Conservation (phyloP, 2,797 vertebrate species). For the Trematocara caparti region DNA sequence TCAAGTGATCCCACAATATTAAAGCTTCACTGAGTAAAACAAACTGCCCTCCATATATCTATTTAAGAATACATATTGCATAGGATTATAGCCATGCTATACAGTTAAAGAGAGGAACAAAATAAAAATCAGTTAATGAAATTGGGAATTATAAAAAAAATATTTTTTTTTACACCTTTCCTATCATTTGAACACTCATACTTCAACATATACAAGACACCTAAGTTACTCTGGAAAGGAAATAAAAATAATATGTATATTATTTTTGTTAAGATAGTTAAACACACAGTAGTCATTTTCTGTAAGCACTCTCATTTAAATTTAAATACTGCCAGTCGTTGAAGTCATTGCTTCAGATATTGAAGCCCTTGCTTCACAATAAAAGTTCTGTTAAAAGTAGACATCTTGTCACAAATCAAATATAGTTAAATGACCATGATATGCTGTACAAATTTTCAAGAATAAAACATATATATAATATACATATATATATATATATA, state of each 20-base stretch:
- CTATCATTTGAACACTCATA: constrained; percentile 89
- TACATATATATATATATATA: background rate
- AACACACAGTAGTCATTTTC: constrained; percentile 73
- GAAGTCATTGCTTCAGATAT: constrained; percentile 36
- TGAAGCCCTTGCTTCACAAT: constrained; percentile 76
- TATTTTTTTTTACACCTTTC: constrained; percentile 77
- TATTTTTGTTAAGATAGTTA: constrained; percentile 70
- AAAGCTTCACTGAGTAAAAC: constrained; percentile 90
- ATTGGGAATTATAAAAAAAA: constrained; percentile 79
- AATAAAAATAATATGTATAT: constrained; percentile 78
- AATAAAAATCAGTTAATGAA: constrained; percentile 82
- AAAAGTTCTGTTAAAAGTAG: constrained; percentile 68
- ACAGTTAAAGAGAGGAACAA: constrained; percentile 79
- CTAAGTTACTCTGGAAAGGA: constrained; percentile 82
- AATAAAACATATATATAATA: constrained; percentile 45
- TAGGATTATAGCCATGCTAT: constrained; percentile 99
- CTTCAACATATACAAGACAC: constrained; percentile 89
- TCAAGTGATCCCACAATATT: constrained; percentile 85
- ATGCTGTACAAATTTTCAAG: constrained; percentile 81
- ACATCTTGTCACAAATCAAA: constrained; percentile 66
- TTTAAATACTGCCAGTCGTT: constrained; percentile 78
- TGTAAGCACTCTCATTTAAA: constrained; percentile 73
- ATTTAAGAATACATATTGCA: constrained; percentile 92
- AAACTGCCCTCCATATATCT: constrained; percentile 89
- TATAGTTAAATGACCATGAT: constrained; percentile 70